phyloP scores from a whole-genome alignment of 2,888 invertebrate genomes.

The Loripinus fragilis region DNA sequence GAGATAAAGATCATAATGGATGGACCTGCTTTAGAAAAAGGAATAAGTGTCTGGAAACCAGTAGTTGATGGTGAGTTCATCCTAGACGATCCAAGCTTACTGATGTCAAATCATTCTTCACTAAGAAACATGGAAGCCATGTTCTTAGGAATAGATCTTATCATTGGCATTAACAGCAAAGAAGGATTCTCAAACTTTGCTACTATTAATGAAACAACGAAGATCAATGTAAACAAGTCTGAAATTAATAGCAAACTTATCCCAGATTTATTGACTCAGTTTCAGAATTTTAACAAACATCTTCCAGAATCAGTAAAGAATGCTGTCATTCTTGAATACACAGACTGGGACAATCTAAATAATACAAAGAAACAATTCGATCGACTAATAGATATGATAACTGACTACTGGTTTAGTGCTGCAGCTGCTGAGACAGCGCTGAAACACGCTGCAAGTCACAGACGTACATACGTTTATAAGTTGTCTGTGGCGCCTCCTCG shows the following conservation, averaged over 20 bases:
- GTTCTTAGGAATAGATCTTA: background rate
- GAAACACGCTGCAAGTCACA: background rate
- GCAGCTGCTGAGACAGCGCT: background rate
- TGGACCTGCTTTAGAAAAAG: background rate
- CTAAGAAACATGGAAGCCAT: background rate
- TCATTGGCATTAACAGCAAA: background rate
- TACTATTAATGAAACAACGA: background rate
- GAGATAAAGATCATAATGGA: background rate
- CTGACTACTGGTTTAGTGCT: background rate
- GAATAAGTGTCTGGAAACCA: background rate
- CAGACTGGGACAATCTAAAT: background rate
- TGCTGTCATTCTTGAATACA: background rate
- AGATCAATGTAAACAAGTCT: background rate
- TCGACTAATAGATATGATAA: background rate
- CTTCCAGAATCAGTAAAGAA: background rate
- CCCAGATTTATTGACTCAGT: background rate
- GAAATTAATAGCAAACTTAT: background rate
- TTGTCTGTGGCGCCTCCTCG: background rate
- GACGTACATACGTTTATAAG: background rate
- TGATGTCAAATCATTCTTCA: background rate
- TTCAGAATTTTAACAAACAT: background rate
- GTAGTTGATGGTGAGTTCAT: background rate
- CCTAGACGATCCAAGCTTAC: background rate
- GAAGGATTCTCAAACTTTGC: background rate
- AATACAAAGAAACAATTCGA: background rate